Evolutionary conservation across 2,113 vertebrate species (phyloP).

Genomic region (Microcebus griseorufus): DNA sequence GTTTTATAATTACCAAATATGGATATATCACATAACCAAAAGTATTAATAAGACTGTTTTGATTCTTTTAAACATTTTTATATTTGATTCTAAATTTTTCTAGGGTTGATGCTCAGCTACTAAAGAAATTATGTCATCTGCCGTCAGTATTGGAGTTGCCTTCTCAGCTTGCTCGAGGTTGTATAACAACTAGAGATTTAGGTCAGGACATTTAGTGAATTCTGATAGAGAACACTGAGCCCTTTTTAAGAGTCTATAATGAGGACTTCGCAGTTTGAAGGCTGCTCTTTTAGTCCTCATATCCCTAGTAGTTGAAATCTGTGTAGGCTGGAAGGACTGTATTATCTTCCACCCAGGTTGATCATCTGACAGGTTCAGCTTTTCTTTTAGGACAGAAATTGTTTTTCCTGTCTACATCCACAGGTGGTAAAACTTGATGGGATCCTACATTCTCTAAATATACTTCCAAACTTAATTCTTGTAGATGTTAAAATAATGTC

Average conservation of each 20-base stretch:
- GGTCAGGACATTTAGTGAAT: background rate
- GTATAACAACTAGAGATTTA: constrained; percentile 18
- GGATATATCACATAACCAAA: background rate
- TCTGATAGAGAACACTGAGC: background rate
- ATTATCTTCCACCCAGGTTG: background rate
- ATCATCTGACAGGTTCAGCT: background rate
- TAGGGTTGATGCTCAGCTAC: background rate
- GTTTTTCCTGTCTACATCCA: background rate
- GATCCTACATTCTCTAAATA: background rate
- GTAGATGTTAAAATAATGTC: background rate
- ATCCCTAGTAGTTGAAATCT: background rate
- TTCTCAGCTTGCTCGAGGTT: background rate
- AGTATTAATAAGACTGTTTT: background rate
- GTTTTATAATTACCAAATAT: background rate
- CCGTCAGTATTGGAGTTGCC: background rate
- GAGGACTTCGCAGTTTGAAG: background rate
- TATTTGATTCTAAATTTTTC: background rate
- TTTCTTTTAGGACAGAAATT: background rate
- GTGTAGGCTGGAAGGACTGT: background rate
- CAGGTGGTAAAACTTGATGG: background rate
- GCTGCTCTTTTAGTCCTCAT: background rate
- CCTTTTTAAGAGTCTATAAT: background rate
- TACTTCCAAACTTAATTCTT: background rate
- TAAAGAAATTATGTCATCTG: background rate
- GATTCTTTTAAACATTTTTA: background rate